These are phyloP conservation scores for Pygoscelis adeliae DNA, from an alignment of 2,113 vertebrate species.

Conservation along the genomic window DNA sequence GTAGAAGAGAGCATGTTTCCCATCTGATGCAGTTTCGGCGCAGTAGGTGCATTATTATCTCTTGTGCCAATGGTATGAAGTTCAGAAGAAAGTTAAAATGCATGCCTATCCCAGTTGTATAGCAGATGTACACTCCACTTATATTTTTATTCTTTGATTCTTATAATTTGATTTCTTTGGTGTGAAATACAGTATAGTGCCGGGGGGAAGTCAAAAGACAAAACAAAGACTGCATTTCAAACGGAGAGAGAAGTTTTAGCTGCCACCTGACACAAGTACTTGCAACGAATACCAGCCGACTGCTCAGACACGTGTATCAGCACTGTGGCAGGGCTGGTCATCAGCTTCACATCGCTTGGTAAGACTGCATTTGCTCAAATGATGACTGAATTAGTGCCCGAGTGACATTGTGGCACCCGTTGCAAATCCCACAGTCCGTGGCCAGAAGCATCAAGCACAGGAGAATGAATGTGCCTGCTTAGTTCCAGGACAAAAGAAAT, in stretches of 20 bases:
- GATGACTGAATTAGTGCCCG: neutral
- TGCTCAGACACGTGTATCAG: neutral
- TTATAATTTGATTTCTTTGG: neutral
- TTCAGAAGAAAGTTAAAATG: neutral
- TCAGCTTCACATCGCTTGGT: neutral
- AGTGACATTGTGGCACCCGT: neutral
- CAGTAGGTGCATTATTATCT: neutral
- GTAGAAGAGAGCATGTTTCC: neutral
- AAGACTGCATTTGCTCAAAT: neutral
- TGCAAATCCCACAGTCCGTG: neutral
- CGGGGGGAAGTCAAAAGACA: neutral
- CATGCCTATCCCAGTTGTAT: neutral
- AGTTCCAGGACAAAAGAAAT: neutral
- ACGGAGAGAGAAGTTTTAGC: neutral
- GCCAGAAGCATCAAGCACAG: neutral
- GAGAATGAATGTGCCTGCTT: neutral
- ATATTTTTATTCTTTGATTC: neutral
- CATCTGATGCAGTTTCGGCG: neutral
- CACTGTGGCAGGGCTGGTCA: neutral
- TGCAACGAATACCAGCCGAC: neutral
- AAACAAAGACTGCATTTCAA: slow-evolving; percentile 6
- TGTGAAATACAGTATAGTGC: neutral
- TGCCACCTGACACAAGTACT: neutral
- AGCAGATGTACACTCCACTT: neutral
- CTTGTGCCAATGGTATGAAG: neutral